phyloP scores from a whole-genome alignment of 1,140 invertebrate species.

The Potamilus streckersoni region DNA sequence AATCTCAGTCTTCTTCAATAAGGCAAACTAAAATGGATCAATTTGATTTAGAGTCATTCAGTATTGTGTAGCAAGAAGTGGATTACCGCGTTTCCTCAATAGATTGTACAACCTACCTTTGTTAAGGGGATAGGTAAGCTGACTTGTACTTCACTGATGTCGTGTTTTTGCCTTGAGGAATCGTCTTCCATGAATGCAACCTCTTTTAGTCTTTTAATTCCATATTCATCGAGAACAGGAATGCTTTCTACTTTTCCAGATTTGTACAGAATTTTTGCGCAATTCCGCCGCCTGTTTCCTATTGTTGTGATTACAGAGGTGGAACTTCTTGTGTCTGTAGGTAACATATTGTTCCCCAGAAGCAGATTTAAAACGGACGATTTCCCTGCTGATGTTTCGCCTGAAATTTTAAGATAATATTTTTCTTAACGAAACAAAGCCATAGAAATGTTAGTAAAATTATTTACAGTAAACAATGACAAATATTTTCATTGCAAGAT shows the following conservation, averaged over 20 bases:
- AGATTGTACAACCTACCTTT: slow-evolving; percentile 29
- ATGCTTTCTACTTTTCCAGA: slow-evolving; percentile 9
- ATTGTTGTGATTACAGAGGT: slow-evolving; percentile 56
- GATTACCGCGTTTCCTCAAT: background rate
- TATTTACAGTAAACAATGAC: too few relatives aligned
- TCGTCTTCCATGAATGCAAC: slow-evolving; percentile 34
- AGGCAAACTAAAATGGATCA: background rate
- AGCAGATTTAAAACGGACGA: slow-evolving; percentile 56
- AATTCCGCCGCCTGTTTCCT: slow-evolving; percentile 28
- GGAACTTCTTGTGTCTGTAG: slow-evolving; percentile 47
- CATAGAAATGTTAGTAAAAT: too few relatives aligned
- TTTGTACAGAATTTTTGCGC: slow-evolving; percentile 33
- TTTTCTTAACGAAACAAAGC: too few relatives aligned
- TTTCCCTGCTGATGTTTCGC: slow-evolving; percentile 61
- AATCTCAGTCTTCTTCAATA: too few relatives aligned
- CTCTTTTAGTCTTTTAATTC: slow-evolving; percentile 16
- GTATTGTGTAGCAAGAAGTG: background rate
- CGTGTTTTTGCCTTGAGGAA: slow-evolving; percentile 30
- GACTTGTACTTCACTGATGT: slow-evolving; percentile 45
- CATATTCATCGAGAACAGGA: slow-evolving; percentile 22
- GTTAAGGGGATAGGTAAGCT: slow-evolving; percentile 44
- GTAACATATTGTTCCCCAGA: slow-evolving; percentile 51
- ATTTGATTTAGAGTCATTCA: background rate
- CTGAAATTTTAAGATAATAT: slow-evolving; percentile 24
- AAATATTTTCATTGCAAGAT: too few relatives aligned